Evolutionary conservation across 2,797 vertebrate genomes (phyloP), one percentile per base, ranked within the genome.

Genomic region (Otolemur crassicaudatus): DNA sequence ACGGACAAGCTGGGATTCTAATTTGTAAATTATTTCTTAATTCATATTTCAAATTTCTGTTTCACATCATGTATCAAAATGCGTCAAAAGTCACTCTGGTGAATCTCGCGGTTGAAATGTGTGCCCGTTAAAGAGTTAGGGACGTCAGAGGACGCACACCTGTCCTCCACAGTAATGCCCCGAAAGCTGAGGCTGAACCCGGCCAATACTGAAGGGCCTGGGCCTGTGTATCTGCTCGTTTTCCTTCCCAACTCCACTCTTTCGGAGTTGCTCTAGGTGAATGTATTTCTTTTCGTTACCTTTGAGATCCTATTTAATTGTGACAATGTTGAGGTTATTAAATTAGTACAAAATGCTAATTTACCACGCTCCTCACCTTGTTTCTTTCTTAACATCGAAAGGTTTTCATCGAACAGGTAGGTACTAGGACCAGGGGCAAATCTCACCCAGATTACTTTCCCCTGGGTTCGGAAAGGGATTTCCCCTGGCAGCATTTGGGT

Each of bases 111-210:
- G 46, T 46, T 19, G 58, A 87, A 90, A 25, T 8, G 4, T 0
- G 2, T 61, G 19, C 2, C 34, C 12, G 1, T 69, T 49, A 83
- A 77, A 73, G 72, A 95, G 22, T 25, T 1, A 3, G 9, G 23
- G 6, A 37, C 16, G 23, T 2, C 17, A 31, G 20, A 16, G 27
- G 37, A 43, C 58, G 63, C 14, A 79, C 0, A 6, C 4, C 5
- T n/a, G 2, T 31, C 9, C 6, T 56, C 29, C 67, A 11, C 3
- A 0, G 40, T 29, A 25, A n/a, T 3, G 14, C 7, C 9, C 0
- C 0, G 20, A 73, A 49, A 0, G 0, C 49, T 0, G 53, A 61
- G 65, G 11, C 12, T 43, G 14, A 65, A 49, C 6, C 61, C 0
- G 14, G 53, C 53, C 56, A 17, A 17, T 31, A 5, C 22, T 1